phyloP scores from a whole-genome alignment of 2,113 vertebrate species.

The Axis porcinus region DNA sequence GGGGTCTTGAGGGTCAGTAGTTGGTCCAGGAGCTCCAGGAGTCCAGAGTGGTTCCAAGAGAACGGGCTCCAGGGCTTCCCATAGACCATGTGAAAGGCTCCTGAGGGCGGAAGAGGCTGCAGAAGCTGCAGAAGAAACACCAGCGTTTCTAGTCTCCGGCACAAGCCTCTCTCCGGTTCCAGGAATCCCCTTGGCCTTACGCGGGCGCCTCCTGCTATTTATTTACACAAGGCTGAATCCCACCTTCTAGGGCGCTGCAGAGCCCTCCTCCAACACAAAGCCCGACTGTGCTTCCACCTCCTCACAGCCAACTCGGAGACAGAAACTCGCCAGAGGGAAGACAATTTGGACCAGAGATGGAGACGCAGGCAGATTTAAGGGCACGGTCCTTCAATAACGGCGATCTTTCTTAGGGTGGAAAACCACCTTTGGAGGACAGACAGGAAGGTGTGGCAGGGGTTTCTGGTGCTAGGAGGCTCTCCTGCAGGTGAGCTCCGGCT shows the following conservation, averaged over 20 bases:
- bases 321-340: conserved; percentile 14
- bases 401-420: not conserved
- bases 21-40: not conserved
- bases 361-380: not conserved
- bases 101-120: not conserved
- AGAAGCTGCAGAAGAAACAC: not conserved
- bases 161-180: not conserved
- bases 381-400: not conserved
- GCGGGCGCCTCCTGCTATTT: conserved; percentile 25
- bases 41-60: not conserved
- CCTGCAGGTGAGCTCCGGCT: not conserved
- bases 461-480: not conserved
- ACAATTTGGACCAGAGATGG: conserved; percentile 24
- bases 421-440: not conserved
- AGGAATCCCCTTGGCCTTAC: conserved; percentile 58
- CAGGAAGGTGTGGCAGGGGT: not conserved
- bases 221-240: conserved; percentile 48
- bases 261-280: conserved; percentile 43
- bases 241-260: conserved; percentile 24
- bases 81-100: not conserved
- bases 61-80: not conserved
- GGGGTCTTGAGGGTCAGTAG: not conserved
- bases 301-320: conserved; percentile 15
- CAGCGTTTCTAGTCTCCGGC: not conserved
- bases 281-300: not conserved